Conservation (phyloP, 1,140 invertebrate genomes). For the Himalopsyche phryganea region DNA sequence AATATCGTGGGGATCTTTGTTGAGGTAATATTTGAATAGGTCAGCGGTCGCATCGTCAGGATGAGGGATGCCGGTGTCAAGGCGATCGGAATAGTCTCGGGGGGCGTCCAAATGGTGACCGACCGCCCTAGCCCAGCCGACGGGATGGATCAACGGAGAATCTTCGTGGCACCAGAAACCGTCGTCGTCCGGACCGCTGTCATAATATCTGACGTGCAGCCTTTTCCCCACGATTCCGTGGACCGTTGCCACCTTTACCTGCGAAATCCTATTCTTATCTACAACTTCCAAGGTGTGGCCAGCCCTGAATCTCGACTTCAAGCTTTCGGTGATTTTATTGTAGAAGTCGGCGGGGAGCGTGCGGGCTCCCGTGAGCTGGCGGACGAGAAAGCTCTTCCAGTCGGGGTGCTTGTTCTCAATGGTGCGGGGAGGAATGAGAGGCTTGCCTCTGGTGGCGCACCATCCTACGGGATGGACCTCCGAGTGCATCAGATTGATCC, state of each 20-base stretch:
- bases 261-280: conserved; percentile 91
- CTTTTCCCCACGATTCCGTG: conserved; percentile 88
- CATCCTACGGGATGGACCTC: conserved; percentile 94
- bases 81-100: conserved; percentile 68
- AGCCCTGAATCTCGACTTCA: conserved; percentile 76
- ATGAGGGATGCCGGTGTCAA: conserved; percentile 52
- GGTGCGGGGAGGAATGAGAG: conserved; percentile 86
- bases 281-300: conserved; percentile 90
- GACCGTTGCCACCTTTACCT: conserved; percentile 84
- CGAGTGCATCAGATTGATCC: conserved; percentile 90
- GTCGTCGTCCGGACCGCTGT: conserved; percentile 70
- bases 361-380: conserved; percentile 84
- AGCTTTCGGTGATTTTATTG: conserved; percentile 78
- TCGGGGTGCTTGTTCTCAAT: conserved; percentile 90
- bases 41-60: conserved; percentile 72
- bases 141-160: conserved; percentile 89
- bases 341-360: conserved; percentile 91
- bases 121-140: conserved; percentile 87
- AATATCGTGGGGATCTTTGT: conserved; percentile 36
- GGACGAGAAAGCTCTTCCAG: conserved; percentile 91
- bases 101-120: conserved; percentile 86
- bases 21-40: conserved; percentile 60
- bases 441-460: conserved; percentile 93
- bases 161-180: conserved; percentile 97
- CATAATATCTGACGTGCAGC: conserved; percentile 86